Conservation (phyloP, 1,140 invertebrate species). For the Teleogryllus occipitalis region DNA sequence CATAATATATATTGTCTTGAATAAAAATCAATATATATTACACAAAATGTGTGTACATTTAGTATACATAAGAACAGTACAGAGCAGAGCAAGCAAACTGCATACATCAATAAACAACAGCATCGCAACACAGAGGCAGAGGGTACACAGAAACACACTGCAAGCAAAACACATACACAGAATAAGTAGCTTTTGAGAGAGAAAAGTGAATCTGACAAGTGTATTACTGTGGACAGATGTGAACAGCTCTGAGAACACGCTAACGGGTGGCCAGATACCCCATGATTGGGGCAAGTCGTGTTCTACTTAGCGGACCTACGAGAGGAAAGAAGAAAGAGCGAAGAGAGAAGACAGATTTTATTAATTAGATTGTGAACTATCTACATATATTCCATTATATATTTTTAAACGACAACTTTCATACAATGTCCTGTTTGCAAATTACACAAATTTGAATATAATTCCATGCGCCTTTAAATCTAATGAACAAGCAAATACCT, state of each 20-base stretch:
- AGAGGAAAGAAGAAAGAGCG: neutral
- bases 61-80: neutral
- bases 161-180: neutral
- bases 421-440: neutral
- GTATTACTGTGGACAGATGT: constrained; percentile 1
- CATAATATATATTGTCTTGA: neutral
- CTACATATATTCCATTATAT: neutral
- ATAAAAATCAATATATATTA: neutral
- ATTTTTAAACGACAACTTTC: neutral
- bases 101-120: neutral
- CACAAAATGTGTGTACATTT: neutral
- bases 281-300: neutral
- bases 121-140: neutral
- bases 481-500: neutral
- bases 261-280: neutral
- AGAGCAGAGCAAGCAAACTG: neutral
- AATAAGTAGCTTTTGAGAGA: neutral
- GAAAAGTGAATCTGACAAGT: neutral
- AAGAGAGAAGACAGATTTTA: neutral
- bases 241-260: neutral
- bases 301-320: neutral
- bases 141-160: neutral
- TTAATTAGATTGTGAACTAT: neutral
- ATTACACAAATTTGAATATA: neutral
- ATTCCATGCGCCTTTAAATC: neutral